Conservation (phyloP, 2,888 invertebrate genomes). For the Napeogenes inachia region DNA sequence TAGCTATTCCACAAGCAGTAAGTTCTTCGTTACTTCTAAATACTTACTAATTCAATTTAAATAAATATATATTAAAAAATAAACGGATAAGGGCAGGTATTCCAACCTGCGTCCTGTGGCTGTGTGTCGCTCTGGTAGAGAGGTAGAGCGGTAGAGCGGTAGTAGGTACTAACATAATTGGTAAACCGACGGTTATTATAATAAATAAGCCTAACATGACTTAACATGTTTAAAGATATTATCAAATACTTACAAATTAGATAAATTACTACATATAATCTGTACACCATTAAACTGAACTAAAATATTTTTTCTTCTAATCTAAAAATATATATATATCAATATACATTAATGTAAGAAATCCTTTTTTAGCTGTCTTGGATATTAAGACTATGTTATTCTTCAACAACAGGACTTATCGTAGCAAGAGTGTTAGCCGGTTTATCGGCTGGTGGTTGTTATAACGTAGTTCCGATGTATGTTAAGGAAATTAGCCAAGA, state of each 20-base stretch:
- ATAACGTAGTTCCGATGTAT: slow-evolving; percentile 47
- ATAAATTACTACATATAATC: no score
- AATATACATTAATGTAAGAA: slow-evolving; percentile 7
- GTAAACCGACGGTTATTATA: no score
- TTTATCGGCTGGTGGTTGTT: slow-evolving; percentile 43
- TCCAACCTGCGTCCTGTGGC: no score
- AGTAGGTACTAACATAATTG: no score
- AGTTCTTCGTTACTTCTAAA: slow-evolving; percentile 33
- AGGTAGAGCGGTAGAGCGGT: no score
- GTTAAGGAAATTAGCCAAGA: slow-evolving; percentile 51
- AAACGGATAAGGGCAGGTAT: no score
- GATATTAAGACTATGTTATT: slow-evolving; percentile 39
- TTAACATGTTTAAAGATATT: no score
- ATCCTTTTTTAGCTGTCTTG: slow-evolving; percentile 40
- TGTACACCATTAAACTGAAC: not conserved
- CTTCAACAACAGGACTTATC: slow-evolving; percentile 35
- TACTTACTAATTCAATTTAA: no score
- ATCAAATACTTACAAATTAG: no score
- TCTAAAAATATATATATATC: not conserved
- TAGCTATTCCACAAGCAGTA: slow-evolving; percentile 61
- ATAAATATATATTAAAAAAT: no score
- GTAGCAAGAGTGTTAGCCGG: slow-evolving; percentile 42
- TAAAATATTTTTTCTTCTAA: not conserved
- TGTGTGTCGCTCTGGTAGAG: no score
- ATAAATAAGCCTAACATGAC: no score